A percentile compares a stretch with the other conserved stretches of the same genome.
Evolutionary conservation across 2,888 invertebrate species (phyloP).

Genomic region (Oxytorus armatus): DNA sequence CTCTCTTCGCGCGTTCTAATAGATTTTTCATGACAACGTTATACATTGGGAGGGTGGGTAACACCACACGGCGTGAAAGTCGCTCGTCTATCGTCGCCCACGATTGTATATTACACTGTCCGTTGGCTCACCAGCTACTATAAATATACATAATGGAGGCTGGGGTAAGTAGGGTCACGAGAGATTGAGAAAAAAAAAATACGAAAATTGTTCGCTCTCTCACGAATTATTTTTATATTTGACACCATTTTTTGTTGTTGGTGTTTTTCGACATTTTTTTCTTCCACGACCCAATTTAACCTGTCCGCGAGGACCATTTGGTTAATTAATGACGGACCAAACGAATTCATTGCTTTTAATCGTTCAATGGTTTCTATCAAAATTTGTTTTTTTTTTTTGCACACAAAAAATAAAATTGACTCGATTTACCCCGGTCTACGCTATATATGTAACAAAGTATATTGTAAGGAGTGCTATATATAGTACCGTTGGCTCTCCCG

Average conservation of each 20-base stretch:
- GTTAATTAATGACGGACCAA: no score
- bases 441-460: no score
- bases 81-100: constrained; percentile 64
- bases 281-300: no score
- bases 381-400: no score
- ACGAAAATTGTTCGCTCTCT: no score
- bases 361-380: no score
- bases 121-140: constrained; percentile 34
- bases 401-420: no score
- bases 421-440: no score
- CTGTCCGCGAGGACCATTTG: no score
- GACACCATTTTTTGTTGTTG: no score
- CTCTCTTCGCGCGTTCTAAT: constrained; percentile 6
- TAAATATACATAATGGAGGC: constrained; percentile 35
- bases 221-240: not conserved
- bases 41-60: constrained; percentile 27
- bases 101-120: constrained; percentile 49
- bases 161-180: not conserved
- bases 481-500: constrained; percentile 32
- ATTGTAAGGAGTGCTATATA: constrained; percentile 10
- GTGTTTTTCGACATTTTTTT: no score
- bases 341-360: no score
- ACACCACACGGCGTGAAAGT: constrained; percentile 11
- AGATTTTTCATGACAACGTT: constrained; percentile 39
- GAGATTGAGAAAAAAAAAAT: constrained; percentile 13